Conservation (phyloP, 1,140 invertebrate species). For the Diploscapter pachys region DNA sequence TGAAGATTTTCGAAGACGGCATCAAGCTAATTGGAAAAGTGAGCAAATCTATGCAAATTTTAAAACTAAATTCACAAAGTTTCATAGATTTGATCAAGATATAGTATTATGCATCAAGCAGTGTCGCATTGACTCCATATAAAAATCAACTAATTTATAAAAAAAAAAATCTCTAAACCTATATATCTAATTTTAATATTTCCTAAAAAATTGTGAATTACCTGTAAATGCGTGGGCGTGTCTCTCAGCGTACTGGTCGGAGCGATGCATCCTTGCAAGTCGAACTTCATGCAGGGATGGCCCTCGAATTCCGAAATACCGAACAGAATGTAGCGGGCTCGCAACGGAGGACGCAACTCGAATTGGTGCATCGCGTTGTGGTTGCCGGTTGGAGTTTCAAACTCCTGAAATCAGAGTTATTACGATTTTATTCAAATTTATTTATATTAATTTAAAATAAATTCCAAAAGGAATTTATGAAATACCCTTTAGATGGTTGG, state of each 20-base stretch:
- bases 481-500: too few species aligned
- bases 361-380: slow-evolving; percentile 93
- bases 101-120: too few species aligned
- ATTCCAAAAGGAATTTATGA: too few species aligned
- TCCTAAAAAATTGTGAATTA: slow-evolving; percentile 4
- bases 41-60: too few species aligned
- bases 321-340: slow-evolving; percentile 85
- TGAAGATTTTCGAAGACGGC: neutral
- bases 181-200: neutral
- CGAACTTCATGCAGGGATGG: slow-evolving; percentile 91
- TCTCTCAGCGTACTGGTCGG: slow-evolving; percentile 53
- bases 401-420: slow-evolving; percentile 35
- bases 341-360: slow-evolving; percentile 83
- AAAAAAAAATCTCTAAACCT: too few species aligned
- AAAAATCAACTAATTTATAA: too few species aligned
- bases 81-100: too few species aligned
- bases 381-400: slow-evolving; percentile 71
- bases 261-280: slow-evolving; percentile 85
- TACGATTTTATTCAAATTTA: too few species aligned
- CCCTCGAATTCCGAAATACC: slow-evolving; percentile 90
- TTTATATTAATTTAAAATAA: too few species aligned
- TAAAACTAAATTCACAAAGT: too few species aligned
- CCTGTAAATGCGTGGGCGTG: slow-evolving; percentile 55
- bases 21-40: neutral
- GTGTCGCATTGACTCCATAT: too few species aligned